Evolutionary conservation across 2,888 invertebrate species (phyloP).

Genomic region (Gisinianus flammeolus): DNA sequence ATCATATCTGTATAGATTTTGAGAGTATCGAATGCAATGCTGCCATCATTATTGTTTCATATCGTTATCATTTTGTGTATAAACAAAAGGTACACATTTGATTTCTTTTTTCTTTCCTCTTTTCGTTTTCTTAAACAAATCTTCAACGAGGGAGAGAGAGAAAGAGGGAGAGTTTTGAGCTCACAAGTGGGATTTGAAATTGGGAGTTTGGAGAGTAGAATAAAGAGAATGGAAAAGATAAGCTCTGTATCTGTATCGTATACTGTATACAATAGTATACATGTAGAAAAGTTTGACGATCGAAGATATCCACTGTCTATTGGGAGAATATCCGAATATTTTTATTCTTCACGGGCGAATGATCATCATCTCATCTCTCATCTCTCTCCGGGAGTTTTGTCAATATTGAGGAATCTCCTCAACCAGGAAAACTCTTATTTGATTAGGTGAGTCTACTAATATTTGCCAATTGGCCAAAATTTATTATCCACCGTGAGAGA

Average conservation of each 20-base stretch:
- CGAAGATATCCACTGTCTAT: neutral
- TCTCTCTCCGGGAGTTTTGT: slow-evolving; percentile 34
- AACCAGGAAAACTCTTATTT: slow-evolving; percentile 41
- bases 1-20: neutral
- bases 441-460: slow-evolving; percentile 41
- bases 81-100: too few relatives aligned
- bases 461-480: slow-evolving; percentile 29
- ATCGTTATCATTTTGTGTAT: too few relatives aligned
- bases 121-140: neutral
- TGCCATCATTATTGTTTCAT: too few relatives aligned
- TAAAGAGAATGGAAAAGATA: neutral
- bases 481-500: slow-evolving; percentile 13
- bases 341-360: slow-evolving; percentile 24
- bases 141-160: neutral
- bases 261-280: neutral
- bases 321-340: slow-evolving; percentile 14
- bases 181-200: slow-evolving; percentile 13
- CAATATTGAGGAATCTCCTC: slow-evolving; percentile 38
- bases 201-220: neutral
- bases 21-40: too few relatives aligned
- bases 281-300: neutral
- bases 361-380: slow-evolving; percentile 14
- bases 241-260: neutral
- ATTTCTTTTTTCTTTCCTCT: too few relatives aligned
- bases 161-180: neutral